Evolutionary conservation across 2,797 vertebrate species (phyloP).

Genomic region (Danio albolineatus): DNA sequence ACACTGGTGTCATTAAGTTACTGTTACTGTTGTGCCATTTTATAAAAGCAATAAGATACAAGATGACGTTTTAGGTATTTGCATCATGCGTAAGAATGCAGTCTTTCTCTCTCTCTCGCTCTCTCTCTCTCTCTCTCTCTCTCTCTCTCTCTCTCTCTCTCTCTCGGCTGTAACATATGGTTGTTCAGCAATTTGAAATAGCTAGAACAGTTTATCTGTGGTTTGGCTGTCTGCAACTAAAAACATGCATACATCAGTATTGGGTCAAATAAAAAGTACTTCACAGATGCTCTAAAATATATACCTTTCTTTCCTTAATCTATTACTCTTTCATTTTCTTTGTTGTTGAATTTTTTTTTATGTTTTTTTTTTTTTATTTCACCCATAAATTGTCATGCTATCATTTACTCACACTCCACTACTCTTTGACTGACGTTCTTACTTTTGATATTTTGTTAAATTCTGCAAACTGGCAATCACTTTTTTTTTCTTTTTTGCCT

Average conservation of each 20-base stretch:
- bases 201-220: background rate
- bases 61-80: background rate
- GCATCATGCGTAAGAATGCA: background rate
- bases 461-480: no score
- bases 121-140: no score
- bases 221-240: constrained; percentile 10
- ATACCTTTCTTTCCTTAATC: background rate
- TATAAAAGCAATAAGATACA: background rate
- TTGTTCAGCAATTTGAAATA: background rate
- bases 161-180: background rate
- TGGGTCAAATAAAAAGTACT: background rate
- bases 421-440: no score
- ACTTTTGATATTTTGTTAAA: no score
- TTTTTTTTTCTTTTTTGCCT: no score
- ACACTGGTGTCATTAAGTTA: background rate
- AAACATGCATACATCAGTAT: background rate
- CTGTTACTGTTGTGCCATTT: background rate
- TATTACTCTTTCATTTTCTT: background rate
- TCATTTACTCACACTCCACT: no score
- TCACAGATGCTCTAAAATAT: background rate
- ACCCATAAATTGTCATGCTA: no score
- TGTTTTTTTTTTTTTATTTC: background rate
- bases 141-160: background rate
- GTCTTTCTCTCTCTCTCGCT: background rate
- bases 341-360: background rate